These are phyloP conservation scores for Corapipo altera DNA, from an alignment of 2,113 vertebrate species.

Conservation along the genomic window DNA sequence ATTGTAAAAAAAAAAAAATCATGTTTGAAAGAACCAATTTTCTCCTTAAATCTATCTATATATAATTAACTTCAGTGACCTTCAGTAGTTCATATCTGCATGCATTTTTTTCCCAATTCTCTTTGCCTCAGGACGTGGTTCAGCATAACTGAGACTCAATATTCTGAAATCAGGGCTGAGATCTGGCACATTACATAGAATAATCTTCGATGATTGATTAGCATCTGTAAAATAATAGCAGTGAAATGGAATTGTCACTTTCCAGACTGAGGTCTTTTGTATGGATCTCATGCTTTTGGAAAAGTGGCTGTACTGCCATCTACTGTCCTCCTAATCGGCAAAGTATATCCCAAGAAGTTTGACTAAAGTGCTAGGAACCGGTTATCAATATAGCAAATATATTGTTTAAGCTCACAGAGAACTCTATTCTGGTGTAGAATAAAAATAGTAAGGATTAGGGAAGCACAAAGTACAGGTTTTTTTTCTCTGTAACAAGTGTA, in stretches of 20 bases:
- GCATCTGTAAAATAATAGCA: background rate
- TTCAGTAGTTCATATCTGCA: background rate
- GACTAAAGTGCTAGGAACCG: background rate
- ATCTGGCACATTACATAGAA: background rate
- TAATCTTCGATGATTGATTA: background rate
- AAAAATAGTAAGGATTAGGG: background rate
- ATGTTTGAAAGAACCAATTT: background rate
- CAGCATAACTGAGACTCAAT: background rate
- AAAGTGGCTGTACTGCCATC: conserved; percentile 24
- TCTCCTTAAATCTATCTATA: background rate
- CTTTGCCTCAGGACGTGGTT: background rate
- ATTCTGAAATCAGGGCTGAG: background rate
- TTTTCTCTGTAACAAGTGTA: background rate
- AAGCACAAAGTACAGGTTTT: background rate
- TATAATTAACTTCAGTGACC: background rate
- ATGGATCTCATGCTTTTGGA: background rate
- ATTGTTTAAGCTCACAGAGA: background rate
- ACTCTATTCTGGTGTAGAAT: background rate
- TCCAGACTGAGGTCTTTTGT: background rate
- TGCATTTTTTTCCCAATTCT: background rate
- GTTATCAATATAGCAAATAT: background rate
- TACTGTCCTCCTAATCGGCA: background rate
- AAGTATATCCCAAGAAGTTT: background rate
- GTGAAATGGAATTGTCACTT: background rate
- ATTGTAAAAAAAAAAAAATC: background rate